Conservation (phyloP, 2,113 vertebrate species). For the Vulpes lagopus region DNA sequence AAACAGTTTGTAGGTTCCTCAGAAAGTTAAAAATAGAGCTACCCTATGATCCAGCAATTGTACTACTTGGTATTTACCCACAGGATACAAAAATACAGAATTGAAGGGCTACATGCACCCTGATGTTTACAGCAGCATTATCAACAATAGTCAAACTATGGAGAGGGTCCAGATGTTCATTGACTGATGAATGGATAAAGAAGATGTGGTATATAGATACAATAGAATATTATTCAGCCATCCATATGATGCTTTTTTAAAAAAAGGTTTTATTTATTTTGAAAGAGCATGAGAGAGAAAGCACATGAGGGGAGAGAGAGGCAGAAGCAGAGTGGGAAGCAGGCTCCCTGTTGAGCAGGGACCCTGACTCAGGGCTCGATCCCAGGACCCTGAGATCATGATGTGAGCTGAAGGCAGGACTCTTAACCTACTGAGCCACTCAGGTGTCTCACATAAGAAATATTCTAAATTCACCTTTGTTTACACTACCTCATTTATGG, state of each 20-base stretch:
- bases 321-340: too few relatives aligned
- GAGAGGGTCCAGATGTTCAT: neutral
- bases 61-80: neutral
- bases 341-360: too few relatives aligned
- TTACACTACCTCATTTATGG: neutral
- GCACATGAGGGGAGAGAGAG: too few relatives aligned
- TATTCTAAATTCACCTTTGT: neutral
- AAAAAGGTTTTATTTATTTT: too few relatives aligned
- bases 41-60: neutral
- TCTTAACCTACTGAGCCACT: too few relatives aligned
- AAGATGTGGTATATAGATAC: neutral
- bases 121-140: neutral
- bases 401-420: too few relatives aligned
- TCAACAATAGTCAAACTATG: neutral
- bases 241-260: too few relatives aligned
- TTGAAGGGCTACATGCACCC: neutral
- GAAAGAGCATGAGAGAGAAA: too few relatives aligned
- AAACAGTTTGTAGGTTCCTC: neutral
- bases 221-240: neutral
- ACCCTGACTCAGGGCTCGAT: too few relatives aligned
- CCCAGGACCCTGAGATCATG: too few relatives aligned
- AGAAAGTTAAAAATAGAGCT: neutral
- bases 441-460: neutral
- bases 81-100: neutral
- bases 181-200: neutral